Evolutionary conservation across 1,140 invertebrate genomes (phyloP).

Genomic region (Lerema accius): DNA sequence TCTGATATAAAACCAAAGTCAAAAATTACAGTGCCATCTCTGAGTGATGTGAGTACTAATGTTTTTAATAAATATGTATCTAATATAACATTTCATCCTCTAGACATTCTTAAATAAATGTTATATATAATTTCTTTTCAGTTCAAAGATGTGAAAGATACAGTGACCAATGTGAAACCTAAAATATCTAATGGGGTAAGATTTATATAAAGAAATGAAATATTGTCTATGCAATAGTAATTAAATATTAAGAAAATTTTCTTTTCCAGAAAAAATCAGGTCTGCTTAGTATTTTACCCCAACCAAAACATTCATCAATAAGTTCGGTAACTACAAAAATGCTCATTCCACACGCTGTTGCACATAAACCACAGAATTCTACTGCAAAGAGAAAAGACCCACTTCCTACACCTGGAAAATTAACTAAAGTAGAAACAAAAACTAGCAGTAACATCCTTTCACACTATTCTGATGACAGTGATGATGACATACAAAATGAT

Average conservation of each 20-base stretch:
- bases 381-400: slow-evolving; percentile 53
- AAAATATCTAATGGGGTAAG: slow-evolving; percentile 63
- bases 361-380: slow-evolving; percentile 59
- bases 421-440: slow-evolving; percentile 46
- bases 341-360: slow-evolving; percentile 64
- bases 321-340: slow-evolving; percentile 48
- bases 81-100: background rate
- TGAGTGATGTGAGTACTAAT: slow-evolving; percentile 65
- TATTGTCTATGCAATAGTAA: background rate
- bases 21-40: slow-evolving; percentile 69
- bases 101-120: background rate
- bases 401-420: slow-evolving; percentile 44
- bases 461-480: slow-evolving; percentile 76
- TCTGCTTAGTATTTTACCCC: slow-evolving; percentile 81
- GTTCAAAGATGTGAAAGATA: slow-evolving; percentile 82
- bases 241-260: slow-evolving; percentile 22
- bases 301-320: slow-evolving; percentile 75
- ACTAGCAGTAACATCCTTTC: slow-evolving; percentile 8
- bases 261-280: slow-evolving; percentile 77
- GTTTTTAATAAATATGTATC: background rate
- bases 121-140: slow-evolving; percentile 61
- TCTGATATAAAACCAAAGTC: slow-evolving; percentile 66
- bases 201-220: too few species aligned
- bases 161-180: slow-evolving; percentile 62
- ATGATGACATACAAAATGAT: slow-evolving; percentile 75